Base-by-base conservation (phyloP, 2,888 invertebrate species). In the Euplagia quadripunctaria region DNA sequence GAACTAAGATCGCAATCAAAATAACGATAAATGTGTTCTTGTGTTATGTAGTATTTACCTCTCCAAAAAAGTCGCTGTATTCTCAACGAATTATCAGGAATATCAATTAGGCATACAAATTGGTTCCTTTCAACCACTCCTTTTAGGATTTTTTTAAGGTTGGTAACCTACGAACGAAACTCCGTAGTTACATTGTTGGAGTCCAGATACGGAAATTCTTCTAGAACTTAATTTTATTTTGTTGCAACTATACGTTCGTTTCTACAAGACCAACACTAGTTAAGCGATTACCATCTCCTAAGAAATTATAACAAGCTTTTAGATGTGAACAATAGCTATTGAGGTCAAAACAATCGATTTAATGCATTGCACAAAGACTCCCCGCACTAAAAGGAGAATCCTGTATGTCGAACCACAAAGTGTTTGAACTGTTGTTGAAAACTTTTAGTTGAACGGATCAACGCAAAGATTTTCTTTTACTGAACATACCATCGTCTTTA, bases 351-450 rank as follows among this genome's bases (percentile, higher is more conserved):
- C 89, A 89, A 88, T 89, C 85, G 88, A 87, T 88, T 84, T 87
- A 87, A 89, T 89, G 89, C 89, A 88, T 85, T 81, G 82, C 84
- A 86, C 87, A 88, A 87, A 88, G 86, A 88, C 86, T 86, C 83
- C 31, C 76, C 79, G 77, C 87, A 81, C 85, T 94, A 92, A 95
- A 93, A 94, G 94, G 91, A 88, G 91, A 94, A 91, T 91, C 91
- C 79, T 94, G 94, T 94, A 92, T 89, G 92, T 92, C 91, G 89
- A 88, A 85, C 94, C 94, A 86, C 94, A 94, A 88, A 92, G 91
- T 95, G 94, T 95, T 95, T 95, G 95, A 93, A 94, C 93, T 91
- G 93, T 92, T 92, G 94, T 94, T 94, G 92, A 95, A 93, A 94
- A 95, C 93, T 95, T 95, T 95, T 91, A 94, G 93, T 89, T 86